A percentile compares a stretch with the other conserved stretches of the same genome.
Evolutionary conservation across 2,888 invertebrate genomes (phyloP).

Genomic region (Patella depressa): DNA sequence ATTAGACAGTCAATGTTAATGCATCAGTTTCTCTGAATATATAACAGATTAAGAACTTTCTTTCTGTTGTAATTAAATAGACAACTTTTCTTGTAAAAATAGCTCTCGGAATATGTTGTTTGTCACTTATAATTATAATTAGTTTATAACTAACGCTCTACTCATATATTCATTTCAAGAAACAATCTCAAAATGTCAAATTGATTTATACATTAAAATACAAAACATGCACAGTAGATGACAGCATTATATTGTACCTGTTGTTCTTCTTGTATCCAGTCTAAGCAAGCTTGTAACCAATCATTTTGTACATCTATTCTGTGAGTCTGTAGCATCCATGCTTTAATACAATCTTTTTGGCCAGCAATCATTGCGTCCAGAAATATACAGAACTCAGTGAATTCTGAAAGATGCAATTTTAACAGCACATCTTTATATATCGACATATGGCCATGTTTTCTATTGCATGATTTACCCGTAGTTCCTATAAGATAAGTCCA

Average conservation of each 20-base stretch:
- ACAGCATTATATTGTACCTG: constrained; percentile 43
- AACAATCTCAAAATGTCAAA: background rate
- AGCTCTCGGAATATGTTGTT: background rate
- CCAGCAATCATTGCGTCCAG: no score
- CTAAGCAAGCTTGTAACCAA: constrained; percentile 67
- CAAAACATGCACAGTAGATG: no score
- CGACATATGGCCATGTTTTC: no score
- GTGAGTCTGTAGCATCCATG: constrained; percentile 44
- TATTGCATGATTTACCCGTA: no score
- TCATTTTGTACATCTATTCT: constrained; percentile 60
- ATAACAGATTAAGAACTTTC: no score
- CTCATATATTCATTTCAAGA: background rate
- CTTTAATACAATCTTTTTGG: constrained; percentile 22
- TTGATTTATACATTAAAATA: background rate
- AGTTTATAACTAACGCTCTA: background rate
- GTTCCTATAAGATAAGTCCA: no score
- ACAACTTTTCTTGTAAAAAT: background rate
- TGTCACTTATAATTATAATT: background rate
- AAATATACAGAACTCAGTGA: no score
- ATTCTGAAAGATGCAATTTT: no score
- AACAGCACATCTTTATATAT: no score
- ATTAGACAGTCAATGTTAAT: no score
- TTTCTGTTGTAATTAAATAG: no score
- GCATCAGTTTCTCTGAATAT: no score
- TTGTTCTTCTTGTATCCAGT: constrained; percentile 65